Percentiles rank a stretch among this genome's conserved stretches.
Evolutionary conservation across 2,888 invertebrate species (phyloP).

Genomic region (Synanthedon andrenaeformis): DNA sequence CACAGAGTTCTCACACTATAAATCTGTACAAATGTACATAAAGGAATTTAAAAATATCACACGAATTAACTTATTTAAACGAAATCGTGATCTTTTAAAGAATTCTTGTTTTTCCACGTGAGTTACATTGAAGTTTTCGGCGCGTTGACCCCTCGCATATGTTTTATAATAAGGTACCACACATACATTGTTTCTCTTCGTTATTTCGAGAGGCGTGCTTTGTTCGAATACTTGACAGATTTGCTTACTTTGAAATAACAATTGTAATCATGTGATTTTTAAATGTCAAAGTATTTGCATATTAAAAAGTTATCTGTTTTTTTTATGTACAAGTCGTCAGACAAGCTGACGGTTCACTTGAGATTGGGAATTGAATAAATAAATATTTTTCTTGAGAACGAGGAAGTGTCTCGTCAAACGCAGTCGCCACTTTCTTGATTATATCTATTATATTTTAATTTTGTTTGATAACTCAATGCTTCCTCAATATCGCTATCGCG

Average conservation of each 20-base stretch:
- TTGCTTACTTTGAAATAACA: no score
- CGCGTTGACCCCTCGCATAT: slow-evolving; percentile 33
- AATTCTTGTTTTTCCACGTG: background rate
- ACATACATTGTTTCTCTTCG: slow-evolving; percentile 28
- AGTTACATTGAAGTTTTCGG: slow-evolving; percentile 8
- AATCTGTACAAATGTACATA: background rate
- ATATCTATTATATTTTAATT: no score
- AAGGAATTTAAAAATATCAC: background rate
- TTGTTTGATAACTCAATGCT: background rate
- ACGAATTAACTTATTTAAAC: background rate
- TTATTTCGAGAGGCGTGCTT: slow-evolving; percentile 20
- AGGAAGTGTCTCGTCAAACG: no score
- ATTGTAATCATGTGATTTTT: no score
- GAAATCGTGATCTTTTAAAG: background rate
- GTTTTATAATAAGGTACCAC: slow-evolving; percentile 28
- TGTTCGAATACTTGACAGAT: slow-evolving; percentile 8
- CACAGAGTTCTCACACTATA: background rate
- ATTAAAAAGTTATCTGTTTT: no score
- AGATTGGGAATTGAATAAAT: no score
- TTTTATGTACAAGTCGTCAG: no score
- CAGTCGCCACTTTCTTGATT: no score
- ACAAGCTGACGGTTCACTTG: no score
- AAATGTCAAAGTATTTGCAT: no score
- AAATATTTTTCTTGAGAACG: no score
- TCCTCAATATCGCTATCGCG: background rate